These are phyloP conservation scores for Numenius arquata DNA, from an alignment of 2,113 vertebrate genomes.

Conservation along the genomic window DNA sequence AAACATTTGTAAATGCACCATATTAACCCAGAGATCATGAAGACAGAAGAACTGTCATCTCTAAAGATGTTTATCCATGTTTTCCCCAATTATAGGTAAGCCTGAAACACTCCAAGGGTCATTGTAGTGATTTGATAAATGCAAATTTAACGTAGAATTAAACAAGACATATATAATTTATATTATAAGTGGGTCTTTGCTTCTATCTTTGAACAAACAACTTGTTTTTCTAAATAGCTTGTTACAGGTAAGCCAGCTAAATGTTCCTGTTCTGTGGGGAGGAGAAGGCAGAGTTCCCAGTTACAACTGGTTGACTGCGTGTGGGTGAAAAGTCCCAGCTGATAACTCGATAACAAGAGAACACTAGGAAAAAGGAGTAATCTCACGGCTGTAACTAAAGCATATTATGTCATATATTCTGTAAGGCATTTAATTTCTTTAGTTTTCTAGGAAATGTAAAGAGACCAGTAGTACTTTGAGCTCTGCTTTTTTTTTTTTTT, in stretches of 20 bases:
- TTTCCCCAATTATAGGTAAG: background rate
- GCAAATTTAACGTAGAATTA: background rate
- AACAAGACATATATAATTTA: background rate
- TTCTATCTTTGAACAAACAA: background rate
- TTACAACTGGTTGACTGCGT: background rate
- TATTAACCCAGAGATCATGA: background rate
- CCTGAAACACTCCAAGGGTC: background rate
- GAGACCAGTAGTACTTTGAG: background rate
- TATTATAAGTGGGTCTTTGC: background rate
- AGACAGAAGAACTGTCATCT: background rate
- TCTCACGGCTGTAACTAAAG: background rate
- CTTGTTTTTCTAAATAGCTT: background rate
- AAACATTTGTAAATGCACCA: background rate
- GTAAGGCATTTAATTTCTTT: background rate
- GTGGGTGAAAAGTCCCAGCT: background rate
- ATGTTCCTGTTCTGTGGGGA: background rate
- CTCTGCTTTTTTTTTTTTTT: background rate
- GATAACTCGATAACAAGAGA: background rate
- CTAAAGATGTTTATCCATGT: background rate
- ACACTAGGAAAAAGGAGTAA: background rate
- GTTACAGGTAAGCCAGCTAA: background rate
- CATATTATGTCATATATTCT: background rate
- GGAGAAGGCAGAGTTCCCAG: background rate
- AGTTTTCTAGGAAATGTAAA: background rate
- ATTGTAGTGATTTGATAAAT: background rate